A percentile compares a stretch with the other conserved stretches of the same genome.
phyloP scores from a whole-genome alignment of 2,797 vertebrate species.

The Anguilla anguilla region DNA sequence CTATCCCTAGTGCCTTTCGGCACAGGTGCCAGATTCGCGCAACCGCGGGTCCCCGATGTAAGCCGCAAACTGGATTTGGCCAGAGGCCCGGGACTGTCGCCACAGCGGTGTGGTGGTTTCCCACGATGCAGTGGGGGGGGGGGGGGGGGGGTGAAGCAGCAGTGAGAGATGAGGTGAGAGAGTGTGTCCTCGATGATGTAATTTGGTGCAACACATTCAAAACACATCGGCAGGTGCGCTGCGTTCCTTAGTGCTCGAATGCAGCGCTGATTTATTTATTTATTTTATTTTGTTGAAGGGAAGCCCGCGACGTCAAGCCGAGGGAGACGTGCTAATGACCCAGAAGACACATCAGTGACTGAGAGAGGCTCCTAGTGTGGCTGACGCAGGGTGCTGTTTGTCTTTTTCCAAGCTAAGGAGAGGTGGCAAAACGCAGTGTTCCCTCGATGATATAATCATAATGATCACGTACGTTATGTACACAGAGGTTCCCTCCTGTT shows the following conservation, averaged over 20 bases:
- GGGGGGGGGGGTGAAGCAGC: background rate
- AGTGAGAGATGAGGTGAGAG: background rate
- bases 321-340: conserved; percentile 35
- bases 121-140: background rate
- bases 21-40: background rate
- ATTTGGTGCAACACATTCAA: conserved; percentile 71
- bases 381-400: background rate
- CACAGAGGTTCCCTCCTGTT: background rate
- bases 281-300: background rate
- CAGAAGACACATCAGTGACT: conserved; percentile 21
- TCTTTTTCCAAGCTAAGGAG: background rate
- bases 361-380: background rate
- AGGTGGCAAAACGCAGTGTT: background rate
- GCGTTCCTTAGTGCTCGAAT: conserved; percentile 42
- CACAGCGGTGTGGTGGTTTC: background rate
- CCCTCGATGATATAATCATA: background rate
- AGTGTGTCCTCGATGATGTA: conserved; percentile 62
- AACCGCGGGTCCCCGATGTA: background rate
- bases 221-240: conserved; percentile 58
- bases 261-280: conserved; percentile 25
- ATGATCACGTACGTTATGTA: background rate
- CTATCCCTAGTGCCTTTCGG: background rate
- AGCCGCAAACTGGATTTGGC: background rate
- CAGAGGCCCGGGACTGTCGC: background rate
- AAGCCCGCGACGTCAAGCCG: background rate